Evolutionary conservation across 2,888 invertebrate species (phyloP), one percentile per base, ranked within the genome.

Genomic region (Watsonalla cultraria): DNA sequence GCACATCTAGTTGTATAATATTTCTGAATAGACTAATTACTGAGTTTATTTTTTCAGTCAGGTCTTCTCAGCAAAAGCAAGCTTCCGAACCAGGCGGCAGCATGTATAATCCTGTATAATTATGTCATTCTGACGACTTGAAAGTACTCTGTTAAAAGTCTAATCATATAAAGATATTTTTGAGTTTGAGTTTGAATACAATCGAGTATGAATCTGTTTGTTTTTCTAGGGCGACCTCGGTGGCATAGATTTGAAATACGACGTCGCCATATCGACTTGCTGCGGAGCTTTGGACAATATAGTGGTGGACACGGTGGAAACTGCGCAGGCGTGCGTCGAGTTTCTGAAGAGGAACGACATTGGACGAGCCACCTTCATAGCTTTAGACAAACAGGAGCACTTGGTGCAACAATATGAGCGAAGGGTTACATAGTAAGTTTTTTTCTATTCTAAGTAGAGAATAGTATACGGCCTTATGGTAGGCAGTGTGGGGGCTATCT

Each of bases 251-350:
- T 85, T 91, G 11, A 97, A 96, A 79, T 99, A 97, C 82, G 99
- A 99, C 82, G 94, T 98, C 0, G 99, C 99, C 0, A 94, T 99
- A 66, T 99, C 99, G 0, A 99, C 98, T 0, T 97, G 97, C 0
- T 98, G 98, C 76, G 95, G 96, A 0, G 92, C 95, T 0, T 83
- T 99, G 14, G 98, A 99, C 77, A 94, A 97, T 74, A 96, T 99
- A 54, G 95, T 99, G 0, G 97, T 97, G 0, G 99, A 99, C 72
- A 94, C 93, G 0, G 96, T 97, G 2, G 92, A 94, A 35, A 97
- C 97, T 0, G 99, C 96, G 0, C 94, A 97, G 73, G 91, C 92
- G 47, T 97, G 98, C 72, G 95, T 99, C 14, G 94, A 95, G 56
- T 94, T 93, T 64, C 86, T 99, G 0, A 97, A 96, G 72, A 78